Percentiles rank a stretch among this genome's conserved stretches.
Evolutionary conservation across 2,888 invertebrate genomes (phyloP).

Genomic region (Lissonota sp.): DNA sequence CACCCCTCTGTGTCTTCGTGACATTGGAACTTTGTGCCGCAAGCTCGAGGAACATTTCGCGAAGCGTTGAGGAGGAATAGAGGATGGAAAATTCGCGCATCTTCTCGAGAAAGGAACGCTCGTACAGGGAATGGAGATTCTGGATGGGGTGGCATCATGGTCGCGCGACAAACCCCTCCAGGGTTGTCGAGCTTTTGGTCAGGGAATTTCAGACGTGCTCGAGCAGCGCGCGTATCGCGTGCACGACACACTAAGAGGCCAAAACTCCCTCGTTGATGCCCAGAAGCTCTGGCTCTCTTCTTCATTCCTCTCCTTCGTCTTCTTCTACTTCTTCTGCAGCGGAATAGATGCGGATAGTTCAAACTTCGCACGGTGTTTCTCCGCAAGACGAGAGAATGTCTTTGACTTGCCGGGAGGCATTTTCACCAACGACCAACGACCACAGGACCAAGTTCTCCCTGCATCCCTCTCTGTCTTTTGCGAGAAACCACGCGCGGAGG

Average conservation of each 20-base stretch:
- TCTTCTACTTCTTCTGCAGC: slow-evolving; percentile 36
- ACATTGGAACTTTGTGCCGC: slow-evolving; percentile 57
- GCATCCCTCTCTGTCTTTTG: slow-evolving; percentile 15
- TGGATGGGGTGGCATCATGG: slow-evolving; percentile 27
- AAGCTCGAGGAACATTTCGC: slow-evolving; percentile 7
- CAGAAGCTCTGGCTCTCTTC: too few relatives aligned
- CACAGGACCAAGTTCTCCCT: slow-evolving; percentile 28
- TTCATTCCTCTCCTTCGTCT: too few relatives aligned
- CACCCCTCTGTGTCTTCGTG: slow-evolving; percentile 53
- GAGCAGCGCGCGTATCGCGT: slow-evolving; percentile 6
- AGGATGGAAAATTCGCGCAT: not conserved
- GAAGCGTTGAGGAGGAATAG: not conserved
- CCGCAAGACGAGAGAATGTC: slow-evolving; percentile 83
- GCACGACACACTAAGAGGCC: slow-evolving; percentile 17
- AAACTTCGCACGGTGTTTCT: slow-evolving; percentile 75
- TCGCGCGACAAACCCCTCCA: slow-evolving; percentile 62
- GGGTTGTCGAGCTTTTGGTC: slow-evolving; percentile 79
- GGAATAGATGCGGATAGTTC: slow-evolving; percentile 70
- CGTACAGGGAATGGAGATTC: too few relatives aligned
- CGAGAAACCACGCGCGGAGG: slow-evolving; percentile 41
- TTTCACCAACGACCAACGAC: slow-evolving; percentile 51
- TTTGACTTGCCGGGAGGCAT: slow-evolving; percentile 81
- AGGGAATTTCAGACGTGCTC: slow-evolving; percentile 77
- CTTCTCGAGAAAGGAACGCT: too few relatives aligned
- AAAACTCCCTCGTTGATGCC: too few relatives aligned